phyloP scores from a whole-genome alignment of 1,140 invertebrate genomes.

The Diprion similis region DNA sequence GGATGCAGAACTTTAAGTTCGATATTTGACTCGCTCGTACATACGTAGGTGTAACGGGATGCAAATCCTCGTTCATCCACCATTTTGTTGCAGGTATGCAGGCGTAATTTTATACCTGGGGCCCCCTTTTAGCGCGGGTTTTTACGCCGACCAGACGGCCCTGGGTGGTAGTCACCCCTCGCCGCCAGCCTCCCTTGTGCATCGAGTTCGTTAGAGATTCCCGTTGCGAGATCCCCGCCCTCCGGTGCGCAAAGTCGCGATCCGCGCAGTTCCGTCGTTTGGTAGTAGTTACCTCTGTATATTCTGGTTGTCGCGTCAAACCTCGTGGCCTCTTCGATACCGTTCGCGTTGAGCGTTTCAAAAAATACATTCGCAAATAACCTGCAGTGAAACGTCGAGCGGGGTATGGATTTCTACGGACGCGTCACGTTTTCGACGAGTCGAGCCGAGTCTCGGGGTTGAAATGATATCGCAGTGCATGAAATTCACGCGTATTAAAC shows the following conservation, averaged over 20 bases:
- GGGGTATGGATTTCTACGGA: not conserved
- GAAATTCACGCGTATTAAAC: no score
- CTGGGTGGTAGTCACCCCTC: not conserved
- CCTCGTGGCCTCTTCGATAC: not conserved
- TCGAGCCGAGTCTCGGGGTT: not conserved
- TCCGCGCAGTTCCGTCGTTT: not conserved
- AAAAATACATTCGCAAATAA: no score
- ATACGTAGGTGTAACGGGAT: no score
- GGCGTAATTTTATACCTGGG: no score
- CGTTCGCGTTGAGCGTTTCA: no score
- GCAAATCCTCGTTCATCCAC: no score
- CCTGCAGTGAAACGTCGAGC: no score
- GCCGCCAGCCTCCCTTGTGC: conserved; percentile 27
- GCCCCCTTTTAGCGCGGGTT: no score
- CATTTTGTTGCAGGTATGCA: no score
- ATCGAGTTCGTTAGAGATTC: conserved; percentile 61
- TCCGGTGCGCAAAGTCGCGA: conserved; percentile 20
- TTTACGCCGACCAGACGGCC: not conserved
- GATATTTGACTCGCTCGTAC: no score
- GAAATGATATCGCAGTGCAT: no score
- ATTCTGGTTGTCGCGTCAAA: not conserved
- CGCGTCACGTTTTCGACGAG: conserved; percentile 37
- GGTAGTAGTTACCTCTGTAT: not conserved
- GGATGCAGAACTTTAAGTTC: no score
- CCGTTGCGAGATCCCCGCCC: conserved; percentile 52